Evolutionary conservation across 64 coral and sea anemone genomes (phyloP).

Genomic region (Dendrophyllia cribrosa): DNA sequence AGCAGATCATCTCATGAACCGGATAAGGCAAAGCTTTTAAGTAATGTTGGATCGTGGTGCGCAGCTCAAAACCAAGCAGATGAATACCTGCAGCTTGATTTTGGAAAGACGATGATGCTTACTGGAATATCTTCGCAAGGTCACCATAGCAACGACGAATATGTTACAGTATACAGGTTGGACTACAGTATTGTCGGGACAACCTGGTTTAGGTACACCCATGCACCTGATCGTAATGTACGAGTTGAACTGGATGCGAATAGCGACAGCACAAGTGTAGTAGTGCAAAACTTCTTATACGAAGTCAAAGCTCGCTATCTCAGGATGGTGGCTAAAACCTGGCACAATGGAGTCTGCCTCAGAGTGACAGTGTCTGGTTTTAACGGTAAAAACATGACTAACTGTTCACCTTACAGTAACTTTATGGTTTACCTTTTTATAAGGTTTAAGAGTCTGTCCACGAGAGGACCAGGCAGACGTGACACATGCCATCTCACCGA

Average conservation of each 20-base stretch:
- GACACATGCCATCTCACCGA: no score
- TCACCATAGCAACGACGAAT: constrained; percentile 31
- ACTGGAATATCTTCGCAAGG: constrained; percentile 56
- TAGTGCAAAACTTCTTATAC: neutral
- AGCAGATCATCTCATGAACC: constrained; percentile 20
- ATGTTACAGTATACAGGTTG: constrained; percentile 9
- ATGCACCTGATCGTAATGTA: neutral
- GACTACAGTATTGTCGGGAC: neutral
- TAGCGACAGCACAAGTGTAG: neutral
- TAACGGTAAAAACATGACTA: neutral
- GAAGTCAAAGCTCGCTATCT: constrained; percentile 45
- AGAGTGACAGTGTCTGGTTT: neutral
- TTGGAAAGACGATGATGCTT: constrained; percentile 20
- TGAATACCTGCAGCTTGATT: constrained; percentile 28
- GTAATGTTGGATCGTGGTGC: constrained; percentile 19
- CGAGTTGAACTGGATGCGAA: neutral
- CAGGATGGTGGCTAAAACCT: constrained; percentile 5
- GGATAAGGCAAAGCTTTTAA: constrained; percentile 18
- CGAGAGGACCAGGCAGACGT: no score
- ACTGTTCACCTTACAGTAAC: neutral
- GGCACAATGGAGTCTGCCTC: constrained; percentile 47
- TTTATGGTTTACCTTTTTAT: no score
- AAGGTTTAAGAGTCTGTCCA: no score
- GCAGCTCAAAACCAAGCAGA: neutral
- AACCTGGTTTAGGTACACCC: neutral